A percentile compares a stretch with the other conserved stretches of the same genome.
Evolutionary conservation across 2,113 vertebrate species (phyloP).

Genomic region (Caranx melampygus): DNA sequence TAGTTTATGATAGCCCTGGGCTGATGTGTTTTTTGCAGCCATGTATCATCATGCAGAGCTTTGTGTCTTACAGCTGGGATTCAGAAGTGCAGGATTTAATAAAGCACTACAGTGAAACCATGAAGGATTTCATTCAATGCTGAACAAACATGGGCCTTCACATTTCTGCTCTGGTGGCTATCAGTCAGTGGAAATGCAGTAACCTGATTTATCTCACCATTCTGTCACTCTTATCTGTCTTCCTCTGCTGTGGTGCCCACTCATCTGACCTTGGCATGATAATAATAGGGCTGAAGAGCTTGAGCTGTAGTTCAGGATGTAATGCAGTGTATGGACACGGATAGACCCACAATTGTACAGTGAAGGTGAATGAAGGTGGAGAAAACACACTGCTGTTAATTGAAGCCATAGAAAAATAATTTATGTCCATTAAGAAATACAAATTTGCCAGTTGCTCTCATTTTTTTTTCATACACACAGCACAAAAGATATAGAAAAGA

Average conservation of each 20-base stretch:
- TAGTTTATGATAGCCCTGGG: constrained; percentile 32
- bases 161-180: constrained; percentile 18
- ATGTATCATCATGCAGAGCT: constrained; percentile 3
- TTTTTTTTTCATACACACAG: background rate
- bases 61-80: background rate
- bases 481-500: background rate
- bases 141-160: constrained; percentile 17
- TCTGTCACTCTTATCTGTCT: constrained; percentile 52
- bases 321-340: constrained; percentile 34
- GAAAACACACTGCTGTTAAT: constrained; percentile 19
- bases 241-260: constrained; percentile 60
- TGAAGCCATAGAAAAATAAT: constrained; percentile 10
- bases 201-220: constrained; percentile 38
- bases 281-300: constrained; percentile 60
- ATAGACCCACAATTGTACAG: constrained; percentile 48
- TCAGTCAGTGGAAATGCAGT: constrained; percentile 53
- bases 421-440: constrained; percentile 29
- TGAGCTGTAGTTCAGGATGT: constrained; percentile 29
- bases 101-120: background rate
- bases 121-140: constrained; percentile 9
- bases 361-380: background rate
- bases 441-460: constrained; percentile 2
- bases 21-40: constrained; percentile 18
- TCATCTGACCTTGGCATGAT: constrained; percentile 65
- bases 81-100: background rate